Evolutionary conservation across 2,113 vertebrate genomes (phyloP).

Genomic region (Anoplopoma fimbria): DNA sequence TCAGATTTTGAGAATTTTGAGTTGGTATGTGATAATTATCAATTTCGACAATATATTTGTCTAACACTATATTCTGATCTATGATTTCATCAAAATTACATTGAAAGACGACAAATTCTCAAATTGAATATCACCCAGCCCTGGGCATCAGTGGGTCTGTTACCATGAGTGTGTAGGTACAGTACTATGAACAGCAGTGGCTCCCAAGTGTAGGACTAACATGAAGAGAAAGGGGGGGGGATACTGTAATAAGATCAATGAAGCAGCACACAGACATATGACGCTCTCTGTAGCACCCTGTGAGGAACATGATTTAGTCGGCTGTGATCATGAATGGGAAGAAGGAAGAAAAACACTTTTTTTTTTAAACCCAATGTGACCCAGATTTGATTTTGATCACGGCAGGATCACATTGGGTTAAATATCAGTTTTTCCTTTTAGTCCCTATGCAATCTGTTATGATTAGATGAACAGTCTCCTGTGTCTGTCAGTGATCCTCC

Average conservation of each 20-base stretch:
- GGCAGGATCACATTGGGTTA: conserved; percentile 21
- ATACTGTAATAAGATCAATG: background rate
- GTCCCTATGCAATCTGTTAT: conserved; percentile 57
- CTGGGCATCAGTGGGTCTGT: background rate
- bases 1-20: too few relatives aligned
- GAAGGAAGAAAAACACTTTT: conserved; percentile 43
- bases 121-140: too few relatives aligned
- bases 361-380: conserved; percentile 28
- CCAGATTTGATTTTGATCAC: conserved; percentile 29
- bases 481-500: conserved; percentile 21
- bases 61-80: too few relatives aligned
- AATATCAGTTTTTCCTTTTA: conserved; percentile 34
- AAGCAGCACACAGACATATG: conserved; percentile 19
- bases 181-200: background rate
- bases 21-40: too few relatives aligned
- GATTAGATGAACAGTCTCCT: conserved; percentile 46
- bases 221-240: background rate
- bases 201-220: background rate
- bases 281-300: conserved; percentile 53
- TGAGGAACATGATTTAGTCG: conserved; percentile 62
- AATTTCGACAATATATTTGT: too few relatives aligned
- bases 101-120: too few relatives aligned
- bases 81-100: too few relatives aligned
- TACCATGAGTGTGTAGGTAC: background rate
- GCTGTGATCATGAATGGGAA: conserved; percentile 12